Base-by-base conservation (phyloP, 2,797 vertebrate genomes). In the Melanitta fusca region DNA sequence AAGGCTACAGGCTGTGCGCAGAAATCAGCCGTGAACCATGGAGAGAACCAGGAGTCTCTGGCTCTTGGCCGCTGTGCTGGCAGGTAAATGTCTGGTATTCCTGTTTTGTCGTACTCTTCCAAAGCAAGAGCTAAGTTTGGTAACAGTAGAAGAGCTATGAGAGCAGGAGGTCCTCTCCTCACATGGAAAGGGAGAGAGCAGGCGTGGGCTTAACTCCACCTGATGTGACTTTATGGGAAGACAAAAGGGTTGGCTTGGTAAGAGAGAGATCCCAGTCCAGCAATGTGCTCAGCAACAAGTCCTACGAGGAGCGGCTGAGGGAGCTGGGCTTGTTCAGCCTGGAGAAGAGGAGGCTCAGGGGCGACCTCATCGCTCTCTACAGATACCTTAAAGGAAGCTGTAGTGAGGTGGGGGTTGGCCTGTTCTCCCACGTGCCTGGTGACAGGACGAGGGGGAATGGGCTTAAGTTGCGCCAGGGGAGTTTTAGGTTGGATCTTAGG, bases 11-110 rank as follows among this genome's bases (percentile, higher is more conserved):
- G 28, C 12, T 45, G 25, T 27, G 32, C 17, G 4, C 14, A 34
- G 58, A 53, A 12, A 14, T n/a, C 3, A 2, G 62, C 39, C 3
- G 65, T 65, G 4, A 4, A 3, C 58, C 80, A 92, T 71, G 90
- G 86, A 78, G 24, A 32, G 34, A 58, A 92, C 60, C 32, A 82
- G 66, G 88, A 68, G 45, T 41, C 54, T 79, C 21, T 73, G 83
- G 13, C 78, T 91, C 81, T 56, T 94, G 78, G 91, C 85, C 7
- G 6, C 49, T 64, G 47, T 66, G 41, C 80, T 96, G 0, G 43
- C 95, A 95, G 96, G 95, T 97, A 92, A 91, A 7, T 13, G 11
- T 8, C 3, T 13, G 3, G 21, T 18, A 15, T 32, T 47, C 69
- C 6, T 38, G 1, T 74, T 77, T 85, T 30, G 25, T 43, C 4